Evolutionary conservation across 2,113 vertebrate species (phyloP).

Genomic region (Nestor notabilis): DNA sequence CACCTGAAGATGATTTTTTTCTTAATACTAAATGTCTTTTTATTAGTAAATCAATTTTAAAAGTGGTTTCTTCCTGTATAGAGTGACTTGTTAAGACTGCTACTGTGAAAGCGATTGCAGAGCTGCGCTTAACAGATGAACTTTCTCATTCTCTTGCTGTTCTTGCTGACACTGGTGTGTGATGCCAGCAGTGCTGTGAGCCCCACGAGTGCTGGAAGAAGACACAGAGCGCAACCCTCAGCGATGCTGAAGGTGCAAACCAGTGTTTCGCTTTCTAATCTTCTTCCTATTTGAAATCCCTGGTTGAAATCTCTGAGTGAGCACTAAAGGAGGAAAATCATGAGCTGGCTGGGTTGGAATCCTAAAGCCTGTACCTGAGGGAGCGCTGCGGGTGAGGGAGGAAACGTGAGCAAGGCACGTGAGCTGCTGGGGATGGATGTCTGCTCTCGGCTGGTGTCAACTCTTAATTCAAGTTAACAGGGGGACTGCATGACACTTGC

Average conservation of each 20-base stretch:
- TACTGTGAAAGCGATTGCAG: background rate
- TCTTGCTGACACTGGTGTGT: background rate
- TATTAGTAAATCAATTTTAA: background rate
- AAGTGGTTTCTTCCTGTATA: background rate
- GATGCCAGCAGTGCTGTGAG: background rate
- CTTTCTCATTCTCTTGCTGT: fast-evolving
- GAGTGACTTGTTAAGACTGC: background rate
- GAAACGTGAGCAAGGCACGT: background rate
- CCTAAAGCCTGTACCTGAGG: background rate
- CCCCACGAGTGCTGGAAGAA: fast-evolving
- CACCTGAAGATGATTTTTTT: background rate
- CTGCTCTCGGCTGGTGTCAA: background rate
- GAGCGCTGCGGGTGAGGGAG: background rate
- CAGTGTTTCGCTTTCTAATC: background rate
- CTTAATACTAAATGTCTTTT: background rate
- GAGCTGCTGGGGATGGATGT: background rate
- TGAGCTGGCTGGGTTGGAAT: background rate
- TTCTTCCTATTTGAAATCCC: background rate
- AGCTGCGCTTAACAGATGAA: background rate
- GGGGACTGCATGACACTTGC: background rate
- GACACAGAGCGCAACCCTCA: fast-evolving
- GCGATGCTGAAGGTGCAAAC: fast-evolving
- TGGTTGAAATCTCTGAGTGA: background rate
- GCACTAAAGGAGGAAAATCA: background rate
- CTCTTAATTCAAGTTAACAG: background rate